Evolutionary conservation across 2,113 vertebrate species (phyloP).

Genomic region (Neolamprologus cancellatus): DNA sequence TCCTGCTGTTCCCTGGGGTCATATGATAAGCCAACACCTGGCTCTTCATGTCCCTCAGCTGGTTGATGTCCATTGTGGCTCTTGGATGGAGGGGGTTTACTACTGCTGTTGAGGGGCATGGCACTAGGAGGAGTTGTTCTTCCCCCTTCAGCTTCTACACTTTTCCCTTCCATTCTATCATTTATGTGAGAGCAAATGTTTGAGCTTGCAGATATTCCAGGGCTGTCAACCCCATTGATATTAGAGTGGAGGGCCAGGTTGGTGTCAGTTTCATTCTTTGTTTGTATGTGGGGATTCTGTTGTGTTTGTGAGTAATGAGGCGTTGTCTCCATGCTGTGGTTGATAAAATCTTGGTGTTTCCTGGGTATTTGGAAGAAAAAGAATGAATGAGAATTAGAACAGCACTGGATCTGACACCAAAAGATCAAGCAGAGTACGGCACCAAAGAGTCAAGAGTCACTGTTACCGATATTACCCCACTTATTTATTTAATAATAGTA

Average conservation of each 20-base stretch:
- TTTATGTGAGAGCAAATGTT: slow-evolving; percentile 1
- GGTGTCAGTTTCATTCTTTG: slow-evolving; percentile 53
- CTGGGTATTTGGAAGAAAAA: slow-evolving; percentile 14
- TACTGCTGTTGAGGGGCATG: slow-evolving; percentile 18
- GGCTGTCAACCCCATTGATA: slow-evolving; percentile 34
- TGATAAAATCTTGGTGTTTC: slow-evolving; percentile 66
- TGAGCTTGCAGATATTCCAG: not conserved
- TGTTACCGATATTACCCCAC: not conserved
- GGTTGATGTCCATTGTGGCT: slow-evolving; percentile 15
- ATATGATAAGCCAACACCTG: not conserved
- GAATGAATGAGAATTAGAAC: not conserved
- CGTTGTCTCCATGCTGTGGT: slow-evolving; percentile 44
- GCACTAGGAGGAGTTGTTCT: slow-evolving; percentile 40
- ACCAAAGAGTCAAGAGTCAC: not conserved
- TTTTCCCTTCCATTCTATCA: not conserved
- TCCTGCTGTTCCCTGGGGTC: slow-evolving; percentile 57
- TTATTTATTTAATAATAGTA: not conserved
- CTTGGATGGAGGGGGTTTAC: not conserved
- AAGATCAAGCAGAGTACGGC: not conserved
- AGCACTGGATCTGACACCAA: not conserved
- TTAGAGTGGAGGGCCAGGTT: slow-evolving; percentile 27
- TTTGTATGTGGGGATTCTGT: slow-evolving; percentile 43
- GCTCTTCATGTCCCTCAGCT: slow-evolving; percentile 8
- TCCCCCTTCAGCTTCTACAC: not conserved
- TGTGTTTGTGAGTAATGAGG: slow-evolving; percentile 66